phyloP scores from a whole-genome alignment of 2,113 vertebrate species.

The Morone chrysops region DNA sequence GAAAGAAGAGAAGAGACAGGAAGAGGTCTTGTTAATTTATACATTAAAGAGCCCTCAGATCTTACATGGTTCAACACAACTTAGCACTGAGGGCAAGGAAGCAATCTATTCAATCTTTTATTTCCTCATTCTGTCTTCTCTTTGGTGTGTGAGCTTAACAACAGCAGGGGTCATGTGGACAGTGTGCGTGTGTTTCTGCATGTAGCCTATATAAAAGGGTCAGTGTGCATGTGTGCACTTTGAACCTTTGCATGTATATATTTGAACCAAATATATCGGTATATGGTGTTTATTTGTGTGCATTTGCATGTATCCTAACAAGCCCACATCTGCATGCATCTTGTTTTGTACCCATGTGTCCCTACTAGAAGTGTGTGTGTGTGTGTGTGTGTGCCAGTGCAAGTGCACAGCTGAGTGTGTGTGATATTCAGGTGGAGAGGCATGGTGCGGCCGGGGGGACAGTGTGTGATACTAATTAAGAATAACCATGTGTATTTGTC shows the following conservation, averaged over 20 bases:
- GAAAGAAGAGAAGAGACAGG: constrained; percentile 58
- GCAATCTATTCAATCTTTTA: constrained; percentile 76
- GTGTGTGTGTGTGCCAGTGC: constrained; percentile 13
- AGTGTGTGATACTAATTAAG: constrained; percentile 85
- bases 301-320: constrained; percentile 46
- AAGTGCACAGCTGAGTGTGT: constrained; percentile 38
- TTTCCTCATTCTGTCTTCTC: constrained; percentile 60
- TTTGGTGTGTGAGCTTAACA: constrained; percentile 59
- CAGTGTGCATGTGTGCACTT: constrained; percentile 1
- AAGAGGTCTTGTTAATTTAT: constrained; percentile 71
- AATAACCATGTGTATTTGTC: constrained; percentile 87
- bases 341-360: constrained; percentile 55
- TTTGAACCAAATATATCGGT: constrained; percentile 6
- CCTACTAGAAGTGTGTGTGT: constrained; percentile 30
- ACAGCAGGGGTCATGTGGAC: constrained; percentile 48
- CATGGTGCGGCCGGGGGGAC: constrained; percentile 75
- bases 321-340: constrained; percentile 44
- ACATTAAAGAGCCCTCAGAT: constrained; percentile 78
- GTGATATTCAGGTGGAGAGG: constrained; percentile 81
- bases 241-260: no score
- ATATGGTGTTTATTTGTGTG: constrained; percentile 17
- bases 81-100: constrained; percentile 66
- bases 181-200: constrained; percentile 36
- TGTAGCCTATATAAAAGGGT: constrained; percentile 14
- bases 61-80: constrained; percentile 71